Evolutionary conservation across 2,888 invertebrate species (phyloP).

Genomic region (Stenchaetothrips biformis): DNA sequence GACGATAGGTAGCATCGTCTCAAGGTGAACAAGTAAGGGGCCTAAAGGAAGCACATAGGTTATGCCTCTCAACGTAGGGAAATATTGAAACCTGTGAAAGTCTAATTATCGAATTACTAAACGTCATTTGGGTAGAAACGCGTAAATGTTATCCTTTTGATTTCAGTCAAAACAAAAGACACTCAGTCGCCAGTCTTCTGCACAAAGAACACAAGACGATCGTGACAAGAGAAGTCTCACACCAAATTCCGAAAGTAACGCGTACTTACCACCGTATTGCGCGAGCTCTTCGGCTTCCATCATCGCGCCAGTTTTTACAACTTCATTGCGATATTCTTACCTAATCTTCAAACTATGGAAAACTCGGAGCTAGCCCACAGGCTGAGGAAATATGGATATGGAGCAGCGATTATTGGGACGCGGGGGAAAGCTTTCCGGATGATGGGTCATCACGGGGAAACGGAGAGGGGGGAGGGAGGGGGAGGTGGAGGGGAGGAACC

Average conservation of each 20-base stretch:
- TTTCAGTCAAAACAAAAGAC: conserved; percentile 21
- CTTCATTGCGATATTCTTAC: too few relatives aligned
- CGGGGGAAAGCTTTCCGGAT: too few relatives aligned
- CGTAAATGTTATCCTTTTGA: not conserved
- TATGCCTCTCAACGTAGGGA: not conserved
- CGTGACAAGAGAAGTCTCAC: conserved; percentile 16
- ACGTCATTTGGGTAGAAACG: too few relatives aligned
- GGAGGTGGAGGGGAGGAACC: too few relatives aligned
- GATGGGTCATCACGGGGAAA: too few relatives aligned
- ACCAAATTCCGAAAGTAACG: conserved; percentile 9
- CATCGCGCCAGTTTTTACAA: not conserved
- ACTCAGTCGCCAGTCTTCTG: conserved; percentile 20
- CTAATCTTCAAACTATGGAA: too few relatives aligned
- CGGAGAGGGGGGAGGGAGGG: too few relatives aligned
- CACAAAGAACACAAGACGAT: conserved; percentile 24
- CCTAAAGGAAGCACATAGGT: not conserved
- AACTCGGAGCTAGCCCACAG: too few relatives aligned
- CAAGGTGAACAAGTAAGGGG: not conserved
- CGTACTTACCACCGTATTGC: not conserved
- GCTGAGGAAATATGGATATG: too few relatives aligned
- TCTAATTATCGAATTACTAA: not conserved
- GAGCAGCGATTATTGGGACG: too few relatives aligned
- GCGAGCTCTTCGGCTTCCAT: not conserved
- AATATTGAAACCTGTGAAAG: not conserved
- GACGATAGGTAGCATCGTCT: not conserved